phyloP scores from a whole-genome alignment of 1,140 invertebrate species.

The Radopholus similis region DNA sequence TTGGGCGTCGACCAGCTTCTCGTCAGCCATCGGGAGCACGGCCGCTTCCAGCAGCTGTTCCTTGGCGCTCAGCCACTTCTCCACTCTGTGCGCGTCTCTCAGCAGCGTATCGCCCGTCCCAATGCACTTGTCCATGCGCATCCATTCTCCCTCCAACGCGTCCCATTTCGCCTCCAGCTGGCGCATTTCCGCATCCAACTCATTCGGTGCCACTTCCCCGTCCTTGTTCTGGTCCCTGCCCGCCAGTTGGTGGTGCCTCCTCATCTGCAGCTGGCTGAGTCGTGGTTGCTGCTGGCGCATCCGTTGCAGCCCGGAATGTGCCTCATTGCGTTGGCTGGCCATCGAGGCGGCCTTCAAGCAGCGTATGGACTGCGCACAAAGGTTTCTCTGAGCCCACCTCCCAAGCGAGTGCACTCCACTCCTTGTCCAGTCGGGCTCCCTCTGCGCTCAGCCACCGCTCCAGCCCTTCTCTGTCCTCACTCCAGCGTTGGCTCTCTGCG shows the following conservation, averaged over 20 bases:
- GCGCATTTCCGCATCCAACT: background rate
- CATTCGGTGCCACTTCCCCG: background rate
- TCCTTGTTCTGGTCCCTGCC: background rate
- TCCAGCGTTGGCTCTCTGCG: background rate
- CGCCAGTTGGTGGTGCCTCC: background rate
- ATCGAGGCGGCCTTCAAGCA: background rate
- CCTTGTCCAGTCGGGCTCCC: background rate
- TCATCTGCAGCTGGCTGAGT: constrained; percentile 9
- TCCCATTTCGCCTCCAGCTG: background rate
- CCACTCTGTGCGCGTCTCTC: background rate
- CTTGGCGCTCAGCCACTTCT: constrained; percentile 13
- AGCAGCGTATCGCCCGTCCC: background rate
- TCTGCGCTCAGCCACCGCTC: background rate
- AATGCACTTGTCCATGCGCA: constrained; percentile 1
- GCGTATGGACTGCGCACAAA: background rate
- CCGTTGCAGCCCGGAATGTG: background rate
- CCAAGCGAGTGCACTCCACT: background rate
- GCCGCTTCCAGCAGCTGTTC: background rate
- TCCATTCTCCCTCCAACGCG: background rate
- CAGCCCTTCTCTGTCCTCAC: constrained; percentile 1
- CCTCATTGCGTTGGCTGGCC: background rate
- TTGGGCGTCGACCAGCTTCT: background rate
- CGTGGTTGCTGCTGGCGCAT: background rate
- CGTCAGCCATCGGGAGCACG: background rate
- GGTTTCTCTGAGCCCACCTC: background rate